A percentile compares a stretch with the other conserved stretches of the same genome.
Evolutionary conservation across 2,888 invertebrate genomes (phyloP).

Genomic region (Caenorhabditis drosophilae): DNA sequence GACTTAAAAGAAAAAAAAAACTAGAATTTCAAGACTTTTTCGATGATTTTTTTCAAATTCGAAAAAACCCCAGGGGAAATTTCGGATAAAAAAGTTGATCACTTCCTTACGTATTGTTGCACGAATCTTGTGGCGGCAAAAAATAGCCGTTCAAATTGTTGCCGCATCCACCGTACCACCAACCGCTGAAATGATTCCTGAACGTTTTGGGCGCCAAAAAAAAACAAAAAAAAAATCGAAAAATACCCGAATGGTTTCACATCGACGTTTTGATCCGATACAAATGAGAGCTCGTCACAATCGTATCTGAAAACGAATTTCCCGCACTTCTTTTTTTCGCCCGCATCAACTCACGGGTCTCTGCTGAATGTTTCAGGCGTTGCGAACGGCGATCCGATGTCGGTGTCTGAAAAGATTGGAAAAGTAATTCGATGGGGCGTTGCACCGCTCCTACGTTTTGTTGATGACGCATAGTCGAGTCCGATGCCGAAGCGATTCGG

Average conservation of each 20-base stretch:
- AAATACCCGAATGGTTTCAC: constrained; percentile 3
- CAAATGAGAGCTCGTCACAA: constrained; percentile 27
- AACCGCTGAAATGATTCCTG: constrained; percentile 32
- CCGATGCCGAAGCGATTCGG: constrained; percentile 31
- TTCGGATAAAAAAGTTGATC: constrained; percentile 4
- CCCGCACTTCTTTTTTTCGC: too few species aligned
- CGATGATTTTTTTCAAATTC: too few species aligned
- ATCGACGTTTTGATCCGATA: constrained; percentile 7
- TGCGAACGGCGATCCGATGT: too few species aligned
- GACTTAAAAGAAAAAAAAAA: too few species aligned
- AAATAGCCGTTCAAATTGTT: constrained; percentile 46
- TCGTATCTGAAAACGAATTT: too few species aligned
- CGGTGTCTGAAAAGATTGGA: too few species aligned
- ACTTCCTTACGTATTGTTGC: neutral
- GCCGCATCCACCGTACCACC: constrained; percentile 52
- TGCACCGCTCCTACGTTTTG: too few species aligned
- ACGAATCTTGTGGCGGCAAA: neutral
- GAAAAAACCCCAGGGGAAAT: neutral
- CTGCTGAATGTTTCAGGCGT: too few species aligned
- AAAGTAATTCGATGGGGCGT: too few species aligned
- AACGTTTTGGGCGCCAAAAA: neutral
- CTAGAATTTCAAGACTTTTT: too few species aligned
- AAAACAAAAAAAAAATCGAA: constrained; percentile 4
- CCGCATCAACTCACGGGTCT: too few species aligned
- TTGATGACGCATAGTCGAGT: constrained; percentile 30